These are phyloP conservation scores for Ridgeia piscesae DNA, from an alignment of 1,140 invertebrate genomes.

Conservation along the genomic window DNA sequence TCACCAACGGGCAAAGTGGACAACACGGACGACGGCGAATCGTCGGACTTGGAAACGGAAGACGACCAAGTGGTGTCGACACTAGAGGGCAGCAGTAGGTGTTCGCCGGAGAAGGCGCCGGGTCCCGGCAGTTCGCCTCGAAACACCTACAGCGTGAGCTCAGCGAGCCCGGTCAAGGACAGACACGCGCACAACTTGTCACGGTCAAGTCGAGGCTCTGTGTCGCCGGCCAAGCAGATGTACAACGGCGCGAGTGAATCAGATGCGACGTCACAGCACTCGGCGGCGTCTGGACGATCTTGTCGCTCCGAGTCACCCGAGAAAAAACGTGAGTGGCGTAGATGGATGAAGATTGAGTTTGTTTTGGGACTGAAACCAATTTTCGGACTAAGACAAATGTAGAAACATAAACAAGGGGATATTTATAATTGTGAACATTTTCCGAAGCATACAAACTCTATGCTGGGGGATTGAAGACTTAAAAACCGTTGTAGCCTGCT, in stretches of 20 bases:
- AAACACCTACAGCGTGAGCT: neutral
- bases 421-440: too few species aligned
- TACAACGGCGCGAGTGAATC: neutral
- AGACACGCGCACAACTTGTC: neutral
- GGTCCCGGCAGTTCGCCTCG: neutral
- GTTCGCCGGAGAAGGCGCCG: neutral
- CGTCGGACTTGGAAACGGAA: conserved; percentile 11
- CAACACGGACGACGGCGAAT: conserved; percentile 13
- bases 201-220: neutral
- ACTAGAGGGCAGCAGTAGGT: neutral
- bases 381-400: too few species aligned
- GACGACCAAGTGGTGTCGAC: conserved; percentile 17
- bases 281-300: conserved; percentile 3
- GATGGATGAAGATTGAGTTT: too few species aligned
- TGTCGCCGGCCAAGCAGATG: neutral
- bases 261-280: neutral
- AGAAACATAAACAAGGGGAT: too few species aligned
- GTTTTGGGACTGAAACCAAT: too few species aligned
- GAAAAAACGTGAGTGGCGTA: neutral
- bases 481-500: too few species aligned
- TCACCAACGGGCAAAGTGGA: neutral
- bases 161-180: neutral
- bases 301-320: neutral
- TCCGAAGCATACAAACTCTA: too few species aligned
- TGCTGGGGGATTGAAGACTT: too few species aligned